Percentiles rank a stretch among this genome's conserved stretches.
phyloP scores from a whole-genome alignment of 2,888 invertebrate species.

The Spialia ferax region DNA sequence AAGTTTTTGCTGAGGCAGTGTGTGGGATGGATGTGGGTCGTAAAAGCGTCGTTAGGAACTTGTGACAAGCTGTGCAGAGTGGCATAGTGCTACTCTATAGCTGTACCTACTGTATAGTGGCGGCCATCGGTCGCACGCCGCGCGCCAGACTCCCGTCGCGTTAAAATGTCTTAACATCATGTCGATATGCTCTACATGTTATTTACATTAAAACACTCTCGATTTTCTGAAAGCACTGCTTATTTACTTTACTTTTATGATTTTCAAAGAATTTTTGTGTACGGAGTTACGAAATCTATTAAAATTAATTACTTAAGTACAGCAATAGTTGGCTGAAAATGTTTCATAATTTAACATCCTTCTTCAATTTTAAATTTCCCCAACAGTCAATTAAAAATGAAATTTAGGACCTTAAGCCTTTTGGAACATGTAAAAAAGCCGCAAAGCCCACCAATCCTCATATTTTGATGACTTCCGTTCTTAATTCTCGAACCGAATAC shows the following conservation, averaged over 20 bases:
- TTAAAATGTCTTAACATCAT: not conserved
- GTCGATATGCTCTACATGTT: not conserved
- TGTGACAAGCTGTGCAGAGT: conserved; percentile 60
- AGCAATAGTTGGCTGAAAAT: no score
- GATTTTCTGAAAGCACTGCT: not conserved
- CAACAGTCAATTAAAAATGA: not conserved
- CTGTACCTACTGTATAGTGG: conserved; percentile 1
- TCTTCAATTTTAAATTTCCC: not conserved
- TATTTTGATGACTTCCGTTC: conserved; percentile 33
- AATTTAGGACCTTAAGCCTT: not conserved
- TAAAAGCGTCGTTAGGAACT: conserved; percentile 68
- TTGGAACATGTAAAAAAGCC: no score
- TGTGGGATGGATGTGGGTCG: conserved; percentile 61
- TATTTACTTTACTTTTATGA: not conserved
- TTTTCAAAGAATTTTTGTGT: no score
- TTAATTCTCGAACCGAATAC: conserved; percentile 1
- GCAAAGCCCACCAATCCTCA: not conserved
- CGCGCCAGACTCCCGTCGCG: conserved; percentile 55
- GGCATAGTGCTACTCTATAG: not conserved
- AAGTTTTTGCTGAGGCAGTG: conserved; percentile 62
- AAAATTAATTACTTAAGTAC: no score
- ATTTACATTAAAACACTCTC: not conserved
- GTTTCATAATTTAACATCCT: no score
- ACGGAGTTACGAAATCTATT: no score
- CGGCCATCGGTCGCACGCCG: conserved; percentile 43